Evolutionary conservation across 2,797 vertebrate species (phyloP), one percentile per base, ranked within the genome.

Genomic region (Notoglanidium macrostoma): DNA sequence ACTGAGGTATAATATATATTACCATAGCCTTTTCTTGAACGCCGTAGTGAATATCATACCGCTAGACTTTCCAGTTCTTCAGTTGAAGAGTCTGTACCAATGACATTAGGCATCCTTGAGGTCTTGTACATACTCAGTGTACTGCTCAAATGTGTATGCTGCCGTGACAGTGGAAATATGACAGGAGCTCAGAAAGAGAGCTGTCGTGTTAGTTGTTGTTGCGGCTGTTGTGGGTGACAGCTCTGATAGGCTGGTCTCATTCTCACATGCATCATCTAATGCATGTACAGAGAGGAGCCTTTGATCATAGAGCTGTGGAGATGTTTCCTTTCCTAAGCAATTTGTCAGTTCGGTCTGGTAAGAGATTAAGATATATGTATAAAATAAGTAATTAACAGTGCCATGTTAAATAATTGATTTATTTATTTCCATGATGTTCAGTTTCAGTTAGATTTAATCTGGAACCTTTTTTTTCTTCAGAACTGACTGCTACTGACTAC

Each of bases 391-490:
- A 68, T 86, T 32, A 67, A 19, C 59, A 76, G 32, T 23, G 49
- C 26, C 32, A 35, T 70, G 32, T 57, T 40, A 44, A 59, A 77
- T 89, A 91, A 81, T 67, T 85, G 32, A 84, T 67, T 54, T 54
- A 84, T 89, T 88, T 87, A 88, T 88, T 80, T 87, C 10, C 15
- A 54, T 89, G 70, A 85, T 59, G 65, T 85, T 68, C 51, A 83
- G 74, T 86, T 84, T 85, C 40, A 68, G 26, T 61, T 68, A 78
- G 80, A 88, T 88, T 86, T 77, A 89, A 85, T 89, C 83, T 83
- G 51, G 68, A 35, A 40, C 1, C 44, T 57, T n/a, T 59, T 72
- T 68, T 79, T 51, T 49, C 63, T 46, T 54, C 65, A 81, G 35
- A n/a, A 23, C 59, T 21, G 55, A 86, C 46, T 23, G 19, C 6